Conservation (phyloP, 2,113 vertebrate genomes). For the Sapayoa aenigma region DNA sequence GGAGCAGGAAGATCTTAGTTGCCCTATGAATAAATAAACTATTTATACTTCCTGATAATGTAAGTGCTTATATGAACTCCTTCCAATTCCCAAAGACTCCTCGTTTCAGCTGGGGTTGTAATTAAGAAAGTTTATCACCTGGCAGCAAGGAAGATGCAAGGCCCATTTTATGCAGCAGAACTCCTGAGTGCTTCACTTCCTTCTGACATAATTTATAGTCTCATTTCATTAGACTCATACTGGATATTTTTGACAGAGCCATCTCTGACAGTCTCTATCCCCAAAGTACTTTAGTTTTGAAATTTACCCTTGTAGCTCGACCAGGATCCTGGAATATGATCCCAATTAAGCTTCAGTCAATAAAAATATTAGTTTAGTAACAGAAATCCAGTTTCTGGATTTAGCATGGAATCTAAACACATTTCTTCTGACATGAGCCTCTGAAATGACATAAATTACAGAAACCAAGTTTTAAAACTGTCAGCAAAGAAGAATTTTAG, state of each 20-base stretch:
- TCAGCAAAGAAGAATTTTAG: background rate
- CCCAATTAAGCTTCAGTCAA: background rate
- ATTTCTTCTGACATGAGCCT: background rate
- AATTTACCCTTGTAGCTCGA: background rate
- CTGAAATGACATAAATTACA: background rate
- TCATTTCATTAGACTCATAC: slow-evolving; percentile 51
- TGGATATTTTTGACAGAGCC: background rate
- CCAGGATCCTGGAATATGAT: background rate
- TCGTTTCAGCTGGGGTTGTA: slow-evolving; percentile 56
- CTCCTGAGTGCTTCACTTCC: slow-evolving; percentile 49
- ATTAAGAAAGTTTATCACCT: slow-evolving; percentile 70
- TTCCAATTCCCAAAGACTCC: slow-evolving; percentile 71
- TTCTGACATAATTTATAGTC: slow-evolving; percentile 52
- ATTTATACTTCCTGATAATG: slow-evolving; percentile 74
- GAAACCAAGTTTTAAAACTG: background rate
- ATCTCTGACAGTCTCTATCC: background rate
- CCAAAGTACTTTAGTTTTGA: background rate
- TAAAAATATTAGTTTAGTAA: background rate
- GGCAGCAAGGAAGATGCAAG: slow-evolving; percentile 56
- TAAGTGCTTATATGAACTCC: slow-evolving; percentile 74
- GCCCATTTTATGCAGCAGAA: slow-evolving; percentile 32
- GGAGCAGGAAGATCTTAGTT: slow-evolving; percentile 56
- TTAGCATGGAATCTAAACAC: background rate
- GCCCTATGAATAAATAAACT: slow-evolving; percentile 71
- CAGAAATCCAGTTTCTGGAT: background rate